phyloP scores from a whole-genome alignment of 35 echinoderm and acorn worm species.

The Heliocidaris erythrogramma region DNA sequence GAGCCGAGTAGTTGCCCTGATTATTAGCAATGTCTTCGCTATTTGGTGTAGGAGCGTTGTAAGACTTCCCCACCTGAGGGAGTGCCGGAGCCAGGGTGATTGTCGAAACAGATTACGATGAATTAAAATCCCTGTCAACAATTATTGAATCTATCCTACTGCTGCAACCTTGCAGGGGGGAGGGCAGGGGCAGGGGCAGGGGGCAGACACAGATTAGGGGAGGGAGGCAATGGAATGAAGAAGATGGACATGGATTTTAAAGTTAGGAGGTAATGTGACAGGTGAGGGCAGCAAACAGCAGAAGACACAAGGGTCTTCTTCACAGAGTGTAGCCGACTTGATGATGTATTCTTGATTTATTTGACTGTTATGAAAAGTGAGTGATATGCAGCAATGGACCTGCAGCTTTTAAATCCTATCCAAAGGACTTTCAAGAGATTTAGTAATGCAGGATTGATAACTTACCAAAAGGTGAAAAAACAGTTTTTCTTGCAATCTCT shows the following conservation, averaged over 20 bases:
- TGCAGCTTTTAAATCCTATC: no score
- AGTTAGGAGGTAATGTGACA: not conserved
- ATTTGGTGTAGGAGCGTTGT: no score
- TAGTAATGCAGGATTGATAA: no score
- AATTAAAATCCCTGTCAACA: not conserved
- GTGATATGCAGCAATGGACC: no score
- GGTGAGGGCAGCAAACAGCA: not conserved
- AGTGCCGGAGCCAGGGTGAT: not conserved
- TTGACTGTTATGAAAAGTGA: no score
- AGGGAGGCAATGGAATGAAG: not conserved
- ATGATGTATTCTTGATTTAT: no score
- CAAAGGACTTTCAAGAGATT: no score
- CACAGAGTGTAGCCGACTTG: no score
- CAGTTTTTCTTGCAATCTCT: no score
- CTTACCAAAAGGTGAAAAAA: no score
- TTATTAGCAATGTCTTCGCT: not conserved
- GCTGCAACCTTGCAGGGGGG: not conserved
- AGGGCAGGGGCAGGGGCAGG: not conserved
- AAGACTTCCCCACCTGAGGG: not conserved
- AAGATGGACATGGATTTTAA: no score
- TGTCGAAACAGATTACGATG: not conserved
- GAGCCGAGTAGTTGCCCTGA: not conserved
- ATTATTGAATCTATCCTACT: constrained; percentile 32
- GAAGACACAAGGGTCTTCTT: not conserved
- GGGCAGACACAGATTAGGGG: not conserved